These are phyloP conservation scores for Drosophila orosa DNA, from an alignment of 1,140 invertebrate genomes.

Conservation along the genomic window DNA sequence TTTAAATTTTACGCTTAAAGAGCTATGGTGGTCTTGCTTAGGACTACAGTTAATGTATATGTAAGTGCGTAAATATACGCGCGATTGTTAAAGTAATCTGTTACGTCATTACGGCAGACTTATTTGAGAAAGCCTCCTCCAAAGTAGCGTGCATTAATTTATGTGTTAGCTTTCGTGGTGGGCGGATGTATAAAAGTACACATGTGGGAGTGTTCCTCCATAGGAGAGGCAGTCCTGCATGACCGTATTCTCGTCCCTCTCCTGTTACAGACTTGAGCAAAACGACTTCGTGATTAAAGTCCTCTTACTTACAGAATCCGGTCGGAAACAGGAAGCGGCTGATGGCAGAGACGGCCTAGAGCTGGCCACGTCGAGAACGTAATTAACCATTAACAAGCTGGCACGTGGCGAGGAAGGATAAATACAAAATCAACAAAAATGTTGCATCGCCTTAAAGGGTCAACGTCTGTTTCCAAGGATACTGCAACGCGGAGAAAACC, in stretches of 20 bases:
- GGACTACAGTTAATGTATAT: neutral
- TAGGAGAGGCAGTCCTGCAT: constrained; percentile 26
- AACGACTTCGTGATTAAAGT: constrained; percentile 39
- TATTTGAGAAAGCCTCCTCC: constrained; percentile 20
- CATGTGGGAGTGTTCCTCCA: constrained; percentile 23
- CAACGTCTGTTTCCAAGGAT: constrained; percentile 39
- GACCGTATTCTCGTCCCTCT: constrained; percentile 3
- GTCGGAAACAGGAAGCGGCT: constrained; percentile 7
- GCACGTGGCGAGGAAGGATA: neutral
- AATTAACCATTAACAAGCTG: constrained; percentile 34
- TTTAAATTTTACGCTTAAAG: neutral
- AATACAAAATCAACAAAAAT: constrained; percentile 64
- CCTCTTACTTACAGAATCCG: constrained; percentile 23
- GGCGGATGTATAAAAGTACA: constrained; percentile 3
- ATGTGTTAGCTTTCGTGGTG: constrained; percentile 27
- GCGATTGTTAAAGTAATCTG: constrained; percentile 17
- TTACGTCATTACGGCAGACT: constrained; percentile 34
- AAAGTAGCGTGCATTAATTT: constrained; percentile 44
- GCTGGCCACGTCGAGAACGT: constrained; percentile 40
- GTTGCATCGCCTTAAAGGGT: constrained; percentile 56
- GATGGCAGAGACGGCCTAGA: neutral
- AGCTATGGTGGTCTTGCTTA: neutral
- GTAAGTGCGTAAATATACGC: constrained; percentile 14
- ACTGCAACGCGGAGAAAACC: constrained; percentile 18
- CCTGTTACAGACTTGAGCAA: constrained; percentile 1